Conservation (phyloP, 2,113 vertebrate species). For the Urocitellus parryii region DNA sequence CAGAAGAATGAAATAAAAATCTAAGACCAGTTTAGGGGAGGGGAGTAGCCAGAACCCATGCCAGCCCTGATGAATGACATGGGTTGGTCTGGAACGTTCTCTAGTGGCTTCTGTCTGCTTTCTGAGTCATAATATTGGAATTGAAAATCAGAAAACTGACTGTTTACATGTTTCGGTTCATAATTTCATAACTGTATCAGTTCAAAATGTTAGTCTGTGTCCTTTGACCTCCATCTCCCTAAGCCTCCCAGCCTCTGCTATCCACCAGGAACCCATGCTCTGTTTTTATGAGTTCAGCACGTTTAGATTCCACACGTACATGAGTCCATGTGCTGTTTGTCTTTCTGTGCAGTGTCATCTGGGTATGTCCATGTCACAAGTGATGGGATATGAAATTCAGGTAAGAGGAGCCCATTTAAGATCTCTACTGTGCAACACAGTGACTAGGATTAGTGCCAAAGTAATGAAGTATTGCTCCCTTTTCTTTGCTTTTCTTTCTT, state of each 20-base stretch:
- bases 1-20: neutral
- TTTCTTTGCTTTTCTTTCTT: too few species aligned
- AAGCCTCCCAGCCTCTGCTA: neutral
- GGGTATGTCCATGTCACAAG: neutral
- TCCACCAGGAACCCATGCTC: neutral
- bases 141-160: neutral
- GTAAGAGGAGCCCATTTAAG: neutral
- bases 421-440: too few species aligned
- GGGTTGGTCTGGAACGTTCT: neutral
- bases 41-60: neutral
- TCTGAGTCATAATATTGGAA: neutral
- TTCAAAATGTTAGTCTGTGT: neutral
- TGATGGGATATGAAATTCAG: neutral
- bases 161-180: neutral
- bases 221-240: neutral
- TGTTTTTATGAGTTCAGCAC: neutral
- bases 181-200: too few species aligned
- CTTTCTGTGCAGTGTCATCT: neutral
- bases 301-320: neutral
- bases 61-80: neutral
- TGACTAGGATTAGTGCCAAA: neutral
- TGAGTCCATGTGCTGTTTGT: neutral
- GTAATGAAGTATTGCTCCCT: too few species aligned
- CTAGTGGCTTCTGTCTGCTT: neutral
- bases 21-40: neutral